Evolutionary conservation across 2,888 invertebrate species (phyloP).

Genomic region (Diarsia brunnea): DNA sequence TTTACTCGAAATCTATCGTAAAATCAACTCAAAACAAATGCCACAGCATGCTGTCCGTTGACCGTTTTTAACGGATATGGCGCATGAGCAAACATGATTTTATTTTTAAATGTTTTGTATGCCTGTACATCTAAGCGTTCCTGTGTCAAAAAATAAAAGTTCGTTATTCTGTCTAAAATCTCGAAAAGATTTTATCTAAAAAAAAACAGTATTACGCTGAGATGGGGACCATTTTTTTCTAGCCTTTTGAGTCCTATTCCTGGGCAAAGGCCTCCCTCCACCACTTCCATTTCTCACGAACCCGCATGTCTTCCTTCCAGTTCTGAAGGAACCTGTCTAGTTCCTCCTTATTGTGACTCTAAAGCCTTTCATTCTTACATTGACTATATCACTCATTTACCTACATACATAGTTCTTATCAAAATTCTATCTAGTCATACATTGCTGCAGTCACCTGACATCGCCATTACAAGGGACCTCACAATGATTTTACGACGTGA

Average conservation of each 20-base stretch:
- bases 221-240: too few relatives aligned
- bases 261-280: too few relatives aligned
- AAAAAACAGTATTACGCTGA: neutral
- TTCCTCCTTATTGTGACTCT: neutral
- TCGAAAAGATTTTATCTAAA: neutral
- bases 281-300: too few relatives aligned
- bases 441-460: conserved; percentile 11
- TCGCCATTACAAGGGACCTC: conserved; percentile 22
- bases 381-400: neutral
- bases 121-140: neutral
- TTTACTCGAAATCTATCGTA: neutral
- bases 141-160: too few relatives aligned
- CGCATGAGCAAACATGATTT: neutral
- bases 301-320: too few relatives aligned
- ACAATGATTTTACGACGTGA: conserved; percentile 52
- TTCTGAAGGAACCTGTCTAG: too few relatives aligned
- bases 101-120: conserved; percentile 13
- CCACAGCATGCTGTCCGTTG: neutral
- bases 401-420: neutral
- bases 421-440: conserved; percentile 10
- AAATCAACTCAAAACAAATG: neutral
- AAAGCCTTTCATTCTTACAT: neutral
- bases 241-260: too few relatives aligned
- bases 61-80: conserved; percentile 3
- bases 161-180: neutral